Conservation (phyloP, 2,888 invertebrate genomes). For the Hypomecis punctinalis region DNA sequence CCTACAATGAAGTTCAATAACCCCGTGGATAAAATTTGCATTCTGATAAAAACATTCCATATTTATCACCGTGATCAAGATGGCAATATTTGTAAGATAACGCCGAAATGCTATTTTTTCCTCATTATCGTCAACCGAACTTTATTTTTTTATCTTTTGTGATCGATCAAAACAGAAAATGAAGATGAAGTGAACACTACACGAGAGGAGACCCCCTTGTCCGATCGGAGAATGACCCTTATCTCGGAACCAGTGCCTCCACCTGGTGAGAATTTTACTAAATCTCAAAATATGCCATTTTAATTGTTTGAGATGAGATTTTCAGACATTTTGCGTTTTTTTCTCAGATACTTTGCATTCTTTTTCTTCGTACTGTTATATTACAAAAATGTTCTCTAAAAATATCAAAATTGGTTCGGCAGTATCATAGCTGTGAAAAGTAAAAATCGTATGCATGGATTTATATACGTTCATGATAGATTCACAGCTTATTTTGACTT, state of each 20-base stretch:
- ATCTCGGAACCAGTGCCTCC: conserved; percentile 61
- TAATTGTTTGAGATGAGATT: too few species aligned
- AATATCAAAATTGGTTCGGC: not conserved
- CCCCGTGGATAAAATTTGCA: not conserved
- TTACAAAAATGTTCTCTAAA: not conserved
- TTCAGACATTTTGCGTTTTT: too few species aligned
- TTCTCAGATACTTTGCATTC: too few species aligned
- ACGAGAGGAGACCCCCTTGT: conserved; percentile 68
- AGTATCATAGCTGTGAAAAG: not conserved
- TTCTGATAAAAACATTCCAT: conserved; percentile 2
- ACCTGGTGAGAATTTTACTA: conserved; percentile 50
- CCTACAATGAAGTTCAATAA: conserved; percentile 16
- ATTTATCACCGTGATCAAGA: not conserved
- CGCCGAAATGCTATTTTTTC: not conserved
- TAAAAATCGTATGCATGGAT: not conserved
- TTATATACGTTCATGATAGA: too few species aligned
- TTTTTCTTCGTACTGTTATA: too few species aligned
- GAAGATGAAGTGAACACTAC: conserved; percentile 56
- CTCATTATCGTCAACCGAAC: not conserved
- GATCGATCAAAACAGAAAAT: conserved; percentile 38
- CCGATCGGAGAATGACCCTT: conserved; percentile 78
- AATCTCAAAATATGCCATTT: not conserved
- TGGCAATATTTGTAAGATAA: not conserved
- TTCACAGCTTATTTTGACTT: too few species aligned
- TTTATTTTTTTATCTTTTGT: conserved; percentile 12